Evolutionary conservation across 2,888 invertebrate genomes (phyloP).

Genomic region (Gastrophysa polygoni): DNA sequence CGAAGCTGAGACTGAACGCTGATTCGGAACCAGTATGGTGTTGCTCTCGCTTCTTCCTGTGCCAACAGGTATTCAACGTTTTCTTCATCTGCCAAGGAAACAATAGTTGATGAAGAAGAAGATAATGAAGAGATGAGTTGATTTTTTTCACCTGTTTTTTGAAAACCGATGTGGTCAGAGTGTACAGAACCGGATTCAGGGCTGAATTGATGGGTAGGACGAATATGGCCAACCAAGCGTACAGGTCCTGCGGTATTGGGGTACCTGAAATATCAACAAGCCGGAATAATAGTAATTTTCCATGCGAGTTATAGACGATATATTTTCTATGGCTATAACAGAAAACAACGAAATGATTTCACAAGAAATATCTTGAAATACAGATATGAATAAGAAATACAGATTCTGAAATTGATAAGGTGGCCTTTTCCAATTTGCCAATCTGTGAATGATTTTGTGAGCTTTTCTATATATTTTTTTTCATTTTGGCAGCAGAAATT

Average conservation of each 20-base stretch:
- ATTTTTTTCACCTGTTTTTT: slow-evolving; percentile 60
- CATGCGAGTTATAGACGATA: no score
- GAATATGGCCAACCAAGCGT: slow-evolving; percentile 67
- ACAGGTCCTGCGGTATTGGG: slow-evolving; percentile 61
- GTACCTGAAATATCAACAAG: slow-evolving; percentile 56
- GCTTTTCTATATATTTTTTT: no score
- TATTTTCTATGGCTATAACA: no score
- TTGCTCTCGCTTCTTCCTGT: slow-evolving; percentile 44
- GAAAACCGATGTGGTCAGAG: slow-evolving; percentile 65
- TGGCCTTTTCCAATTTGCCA: no score
- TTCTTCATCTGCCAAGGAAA: slow-evolving; percentile 46
- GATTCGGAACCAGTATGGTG: slow-evolving; percentile 59
- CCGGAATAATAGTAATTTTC: no score
- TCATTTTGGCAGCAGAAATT: no score
- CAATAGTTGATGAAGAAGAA: neutral
- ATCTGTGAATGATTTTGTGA: no score
- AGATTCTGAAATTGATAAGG: no score
- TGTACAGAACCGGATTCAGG: slow-evolving; percentile 67
- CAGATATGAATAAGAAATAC: no score
- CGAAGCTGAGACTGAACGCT: slow-evolving; percentile 59
- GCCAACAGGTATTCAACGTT: slow-evolving; percentile 48
- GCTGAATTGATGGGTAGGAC: slow-evolving; percentile 68
- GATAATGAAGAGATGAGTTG: neutral
- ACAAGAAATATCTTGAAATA: no score
- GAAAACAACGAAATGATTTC: no score